These are phyloP conservation scores for Poecilobothrus nobilitatus DNA, from an alignment of 2,888 invertebrate genomes.

Conservation along the genomic window DNA sequence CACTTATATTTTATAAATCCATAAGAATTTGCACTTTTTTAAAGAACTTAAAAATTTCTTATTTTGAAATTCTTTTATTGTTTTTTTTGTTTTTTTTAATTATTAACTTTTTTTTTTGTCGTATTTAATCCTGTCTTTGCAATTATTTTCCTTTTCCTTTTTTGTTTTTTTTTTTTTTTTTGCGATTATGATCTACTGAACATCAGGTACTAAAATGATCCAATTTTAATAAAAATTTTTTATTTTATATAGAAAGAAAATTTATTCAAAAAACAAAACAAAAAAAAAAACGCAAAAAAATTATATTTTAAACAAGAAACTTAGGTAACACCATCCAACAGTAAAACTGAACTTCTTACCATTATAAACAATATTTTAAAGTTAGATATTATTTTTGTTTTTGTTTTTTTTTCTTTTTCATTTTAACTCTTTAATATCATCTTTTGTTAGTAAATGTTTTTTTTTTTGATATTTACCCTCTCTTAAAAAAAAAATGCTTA, in stretches of 20 bases:
- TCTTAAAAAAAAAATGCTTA: background rate
- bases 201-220: constrained; percentile 38
- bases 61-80: no score
- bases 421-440: background rate
- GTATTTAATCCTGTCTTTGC: no score
- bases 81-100: no score
- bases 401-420: background rate
- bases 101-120: no score
- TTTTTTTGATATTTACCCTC: background rate
- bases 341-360: background rate
- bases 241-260: constrained; percentile 35
- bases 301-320: background rate
- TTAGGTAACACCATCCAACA: background rate
- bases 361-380: background rate
- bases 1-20: no score
- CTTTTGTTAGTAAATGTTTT: background rate
- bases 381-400: no score
- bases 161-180: background rate
- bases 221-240: constrained; percentile 38
- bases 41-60: no score
- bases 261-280: constrained; percentile 7
- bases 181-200: constrained; percentile 1
- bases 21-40: no score
- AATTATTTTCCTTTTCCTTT: no score
- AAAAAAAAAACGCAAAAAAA: constrained; percentile 13